Base-by-base conservation (phyloP, 1,140 invertebrate species). In the Mylabris phalerata region DNA sequence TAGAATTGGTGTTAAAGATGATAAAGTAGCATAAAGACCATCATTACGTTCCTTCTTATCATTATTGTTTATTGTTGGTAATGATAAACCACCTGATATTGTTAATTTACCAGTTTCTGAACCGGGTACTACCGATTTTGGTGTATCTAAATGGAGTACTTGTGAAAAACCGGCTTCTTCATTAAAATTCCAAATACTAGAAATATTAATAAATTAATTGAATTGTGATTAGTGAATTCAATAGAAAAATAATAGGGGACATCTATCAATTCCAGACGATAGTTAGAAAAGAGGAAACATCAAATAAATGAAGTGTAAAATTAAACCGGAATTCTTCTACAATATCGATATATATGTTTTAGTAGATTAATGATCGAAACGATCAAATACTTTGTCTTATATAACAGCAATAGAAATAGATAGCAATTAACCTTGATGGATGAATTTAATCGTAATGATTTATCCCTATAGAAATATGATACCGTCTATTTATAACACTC, bases 81-180 rank as follows among this genome's bases (percentile, higher is more conserved):
- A 70, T 32, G 80, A 77, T 4, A 84, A 71, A 46, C 82, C 82
- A 13, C 82, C 82, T 40, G 80, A 77, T 2, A 84, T 76, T 0
- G 81, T 69, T 0, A 84, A 71, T 9, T 78, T 75, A 0, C 82
- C 83, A 52, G 75, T 75, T 43, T 83, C 82, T 1, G 82, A 82
- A 0, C 82, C 82, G 4, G 83, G 81, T 3, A 84, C 80, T 5
- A 83, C 78, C 4, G 78, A 80, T 38, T 77, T 77, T 1, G 82
- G 82, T 3, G 83, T 75, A 59, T 82, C 80, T 4, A 84, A 73
- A 66, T 83, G 82, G 0, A 84, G 67, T 0, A 84, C 82, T 78
- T 84, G 82, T 3, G 82, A 83, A 66, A 82, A 84, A 3, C 83
- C 83, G 3, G 82, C 80, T 73, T 84, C 82, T 58, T 84, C 82